These are phyloP conservation scores for Crocidura indochinensis DNA, from an alignment of 2,797 vertebrate species.

Conservation along the genomic window DNA sequence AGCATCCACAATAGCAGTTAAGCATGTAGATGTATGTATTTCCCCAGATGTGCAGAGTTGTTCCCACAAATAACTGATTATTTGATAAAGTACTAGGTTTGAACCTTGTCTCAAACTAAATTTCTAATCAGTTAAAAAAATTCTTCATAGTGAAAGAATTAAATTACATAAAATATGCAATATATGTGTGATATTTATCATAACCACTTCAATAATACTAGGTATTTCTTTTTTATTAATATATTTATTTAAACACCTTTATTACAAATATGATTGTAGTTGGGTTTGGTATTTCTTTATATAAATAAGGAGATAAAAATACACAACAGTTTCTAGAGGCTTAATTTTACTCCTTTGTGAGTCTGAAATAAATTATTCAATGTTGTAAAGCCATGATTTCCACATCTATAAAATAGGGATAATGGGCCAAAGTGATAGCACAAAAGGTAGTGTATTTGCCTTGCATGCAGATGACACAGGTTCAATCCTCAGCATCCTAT, in stretches of 20 bases:
- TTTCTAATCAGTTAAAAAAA: conserved; percentile 12
- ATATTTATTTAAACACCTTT: no score
- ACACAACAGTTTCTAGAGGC: neutral
- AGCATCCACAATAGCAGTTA: neutral
- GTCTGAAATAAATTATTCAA: neutral
- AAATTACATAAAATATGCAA: conserved; percentile 16
- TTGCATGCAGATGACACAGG: no score
- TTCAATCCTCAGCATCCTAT: no score
- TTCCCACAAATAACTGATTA: neutral
- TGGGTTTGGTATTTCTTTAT: neutral
- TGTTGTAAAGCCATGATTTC: neutral
- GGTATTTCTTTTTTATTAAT: neutral
- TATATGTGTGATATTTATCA: neutral
- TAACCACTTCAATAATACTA: conserved; percentile 31
- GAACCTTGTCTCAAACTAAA: neutral
- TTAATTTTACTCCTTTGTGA: conserved; percentile 13
- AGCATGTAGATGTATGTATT: fast-evolving
- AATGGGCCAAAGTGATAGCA: no score
- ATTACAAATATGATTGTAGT: no score
- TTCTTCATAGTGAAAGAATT: neutral
- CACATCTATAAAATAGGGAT: conserved; percentile 10
- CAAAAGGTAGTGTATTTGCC: no score
- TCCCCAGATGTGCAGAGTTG: neutral
- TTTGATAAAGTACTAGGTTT: neutral
- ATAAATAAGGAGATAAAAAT: conserved; percentile 7